Evolutionary conservation across 2,797 vertebrate genomes (phyloP).

Genomic region (Gobionotothen gibberifrons): DNA sequence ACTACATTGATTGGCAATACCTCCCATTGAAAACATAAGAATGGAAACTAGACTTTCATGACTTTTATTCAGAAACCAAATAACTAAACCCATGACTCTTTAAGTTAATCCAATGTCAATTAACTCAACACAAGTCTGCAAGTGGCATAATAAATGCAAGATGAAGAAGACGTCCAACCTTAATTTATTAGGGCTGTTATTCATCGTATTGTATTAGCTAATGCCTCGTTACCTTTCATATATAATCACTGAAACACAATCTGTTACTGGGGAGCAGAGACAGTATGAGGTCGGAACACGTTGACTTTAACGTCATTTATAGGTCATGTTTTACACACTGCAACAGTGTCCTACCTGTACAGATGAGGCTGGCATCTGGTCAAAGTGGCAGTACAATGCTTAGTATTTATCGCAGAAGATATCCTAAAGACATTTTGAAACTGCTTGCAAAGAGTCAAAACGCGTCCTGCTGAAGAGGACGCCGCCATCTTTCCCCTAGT

Average conservation of each 20-base stretch:
- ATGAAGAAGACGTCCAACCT: not conserved
- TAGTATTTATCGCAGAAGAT: conserved; percentile 59
- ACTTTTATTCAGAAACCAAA: not conserved
- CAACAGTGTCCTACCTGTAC: conserved; percentile 71
- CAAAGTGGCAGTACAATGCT: conserved; percentile 20
- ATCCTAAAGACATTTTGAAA: conserved; percentile 79
- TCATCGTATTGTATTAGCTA: not conserved
- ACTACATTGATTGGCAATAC: not conserved
- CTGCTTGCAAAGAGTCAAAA: conserved; percentile 81
- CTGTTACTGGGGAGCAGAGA: not conserved
- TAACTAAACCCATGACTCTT: not conserved
- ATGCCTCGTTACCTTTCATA: too few species aligned
- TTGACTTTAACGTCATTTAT: not conserved
- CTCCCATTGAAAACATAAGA: not conserved
- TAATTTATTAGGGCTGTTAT: not conserved
- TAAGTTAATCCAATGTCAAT: not conserved
- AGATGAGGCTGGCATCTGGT: conserved; percentile 33
- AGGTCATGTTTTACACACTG: not conserved
- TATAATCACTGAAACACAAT: not conserved
- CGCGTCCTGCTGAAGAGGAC: conserved; percentile 74
- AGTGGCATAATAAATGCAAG: not conserved
- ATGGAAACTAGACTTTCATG: not conserved
- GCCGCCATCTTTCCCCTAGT: conserved; percentile 81
- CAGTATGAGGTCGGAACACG: not conserved
- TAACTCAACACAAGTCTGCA: not conserved